Base-by-base conservation (phyloP, 2,888 invertebrate species). In the Alsophila aescularia region DNA sequence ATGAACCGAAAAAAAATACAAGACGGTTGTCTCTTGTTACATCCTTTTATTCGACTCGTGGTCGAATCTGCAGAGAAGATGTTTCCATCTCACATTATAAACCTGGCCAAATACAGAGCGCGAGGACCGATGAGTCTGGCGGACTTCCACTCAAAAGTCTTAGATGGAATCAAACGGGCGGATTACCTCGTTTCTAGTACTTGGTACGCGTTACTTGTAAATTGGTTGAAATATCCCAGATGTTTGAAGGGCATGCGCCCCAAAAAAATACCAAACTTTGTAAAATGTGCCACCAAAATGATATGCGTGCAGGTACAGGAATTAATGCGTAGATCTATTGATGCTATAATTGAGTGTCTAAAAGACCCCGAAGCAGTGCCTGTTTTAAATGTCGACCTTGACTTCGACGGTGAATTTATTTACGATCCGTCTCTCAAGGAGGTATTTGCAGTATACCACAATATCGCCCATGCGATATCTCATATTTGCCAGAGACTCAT, bases 311-410 rank as follows among this genome's bases (percentile, higher is more conserved):
- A 95, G 79, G 92, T 96, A 65, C 93, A 94, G 66, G 93, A 94
- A 67, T 73, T 95, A 27, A 94, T 96, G 89, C 93, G 94, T 43
- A 87, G 93, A 47, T 95, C 96, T 6, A 93, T 96, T 39, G 87
- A 93, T 36, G 92, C 93, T 60, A 83, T 96, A 6, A 91, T 94
- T 53, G 85, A 93, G 0, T 81, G 92, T 6, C 89, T 95, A 8
- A 84, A 88, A 49, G 81, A 92, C 62, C 84, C 92, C 1, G 83
- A 92, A 4, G 79, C 83, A 34, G 93, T 94, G 43, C 95, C 96
- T 0, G 93, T 93, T 69, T 79, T 96, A 40, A 92, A 93, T 57
- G 73, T 96, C 35, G 85, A 89, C 37, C 80, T 94, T 15, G 81
- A 89, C 67, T 94, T 93, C 73, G 83, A 92, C 36, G 85, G 87